Conservation (phyloP, 2,113 vertebrate genomes). For the Mormyrus lacerda region DNA sequence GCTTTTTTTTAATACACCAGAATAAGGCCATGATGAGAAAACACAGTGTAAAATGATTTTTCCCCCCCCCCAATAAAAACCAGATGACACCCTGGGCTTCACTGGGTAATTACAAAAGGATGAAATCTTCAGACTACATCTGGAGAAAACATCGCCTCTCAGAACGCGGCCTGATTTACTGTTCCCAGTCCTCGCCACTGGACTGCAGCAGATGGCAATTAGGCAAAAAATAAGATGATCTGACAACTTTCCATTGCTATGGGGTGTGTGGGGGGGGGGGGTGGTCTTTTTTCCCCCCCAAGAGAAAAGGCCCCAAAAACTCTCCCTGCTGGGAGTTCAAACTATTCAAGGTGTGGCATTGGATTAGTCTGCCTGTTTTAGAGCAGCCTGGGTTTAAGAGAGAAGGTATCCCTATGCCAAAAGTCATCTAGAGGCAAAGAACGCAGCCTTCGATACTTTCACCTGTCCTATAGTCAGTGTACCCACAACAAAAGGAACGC, state of each 20-base stretch:
- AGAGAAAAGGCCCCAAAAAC: constrained; percentile 20
- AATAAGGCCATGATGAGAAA: constrained; percentile 68
- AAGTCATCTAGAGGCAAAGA: neutral
- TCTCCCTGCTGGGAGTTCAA: neutral
- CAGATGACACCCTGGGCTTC: constrained; percentile 66
- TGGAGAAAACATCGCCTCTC: constrained; percentile 66
- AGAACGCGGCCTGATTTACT: constrained; percentile 67
- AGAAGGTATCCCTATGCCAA: neutral
- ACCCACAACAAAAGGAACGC: neutral
- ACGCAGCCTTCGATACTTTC: neutral
- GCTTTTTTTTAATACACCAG: constrained; percentile 38
- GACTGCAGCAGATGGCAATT: constrained; percentile 61
- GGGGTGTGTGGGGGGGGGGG: constrained; percentile 41
- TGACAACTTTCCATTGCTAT: constrained; percentile 48
- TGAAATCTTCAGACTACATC: constrained; percentile 70
- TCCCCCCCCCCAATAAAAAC: constrained; percentile 61
- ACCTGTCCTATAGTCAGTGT: neutral
- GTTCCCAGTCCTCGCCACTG: constrained; percentile 56
- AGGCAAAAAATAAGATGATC: constrained; percentile 53
- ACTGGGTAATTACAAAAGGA: constrained; percentile 75
- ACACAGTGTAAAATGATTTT: constrained; percentile 70
- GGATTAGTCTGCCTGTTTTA: neutral
- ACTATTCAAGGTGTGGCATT: neutral
- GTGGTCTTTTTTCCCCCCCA: constrained; percentile 35
- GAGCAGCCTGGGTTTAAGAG: neutral